Conservation (phyloP, 2,888 invertebrate genomes). For the Drosophila prostipennis region DNA sequence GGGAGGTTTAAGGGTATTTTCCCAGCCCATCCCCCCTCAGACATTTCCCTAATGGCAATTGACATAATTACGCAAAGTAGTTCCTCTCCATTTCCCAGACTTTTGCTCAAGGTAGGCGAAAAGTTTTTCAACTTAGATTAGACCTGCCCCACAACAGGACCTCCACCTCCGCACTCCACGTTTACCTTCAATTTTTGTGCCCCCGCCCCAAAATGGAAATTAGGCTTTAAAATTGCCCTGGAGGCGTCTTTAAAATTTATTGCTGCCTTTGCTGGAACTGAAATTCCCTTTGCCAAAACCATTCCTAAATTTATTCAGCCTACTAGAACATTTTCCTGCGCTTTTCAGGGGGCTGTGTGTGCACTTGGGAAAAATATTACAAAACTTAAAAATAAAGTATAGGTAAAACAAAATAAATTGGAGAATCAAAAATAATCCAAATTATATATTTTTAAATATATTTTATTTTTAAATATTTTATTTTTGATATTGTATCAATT, state of each 20-base stretch:
- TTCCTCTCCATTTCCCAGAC: constrained; percentile 40
- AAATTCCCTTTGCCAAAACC: constrained; percentile 14
- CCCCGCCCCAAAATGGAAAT: constrained; percentile 33
- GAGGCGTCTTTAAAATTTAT: constrained; percentile 74
- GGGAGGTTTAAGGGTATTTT: constrained; percentile 14
- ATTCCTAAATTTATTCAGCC: constrained; percentile 29
- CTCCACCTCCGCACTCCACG: not conserved
- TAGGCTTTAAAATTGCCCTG: constrained; percentile 51
- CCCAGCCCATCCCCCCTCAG: not conserved
- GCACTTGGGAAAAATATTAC: not conserved
- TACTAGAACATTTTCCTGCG: constrained; percentile 9
- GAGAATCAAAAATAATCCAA: too few species aligned
- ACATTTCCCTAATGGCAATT: constrained; percentile 68
- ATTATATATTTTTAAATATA: too few species aligned
- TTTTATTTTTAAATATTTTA: too few species aligned
- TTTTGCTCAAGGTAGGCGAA: constrained; percentile 28
- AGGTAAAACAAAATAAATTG: too few species aligned
- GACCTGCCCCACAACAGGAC: constrained; percentile 17
- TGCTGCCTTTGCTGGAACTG: constrained; percentile 43
- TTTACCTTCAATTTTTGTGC: not conserved
- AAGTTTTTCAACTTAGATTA: constrained; percentile 78
- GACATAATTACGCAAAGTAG: constrained; percentile 81
- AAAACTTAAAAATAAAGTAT: too few species aligned
- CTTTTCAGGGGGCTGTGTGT: constrained; percentile 3
- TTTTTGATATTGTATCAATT: too few species aligned